These are phyloP conservation scores for Diabrotica virgifera DNA, from an alignment of 1,140 invertebrate genomes.

Conservation along the genomic window DNA sequence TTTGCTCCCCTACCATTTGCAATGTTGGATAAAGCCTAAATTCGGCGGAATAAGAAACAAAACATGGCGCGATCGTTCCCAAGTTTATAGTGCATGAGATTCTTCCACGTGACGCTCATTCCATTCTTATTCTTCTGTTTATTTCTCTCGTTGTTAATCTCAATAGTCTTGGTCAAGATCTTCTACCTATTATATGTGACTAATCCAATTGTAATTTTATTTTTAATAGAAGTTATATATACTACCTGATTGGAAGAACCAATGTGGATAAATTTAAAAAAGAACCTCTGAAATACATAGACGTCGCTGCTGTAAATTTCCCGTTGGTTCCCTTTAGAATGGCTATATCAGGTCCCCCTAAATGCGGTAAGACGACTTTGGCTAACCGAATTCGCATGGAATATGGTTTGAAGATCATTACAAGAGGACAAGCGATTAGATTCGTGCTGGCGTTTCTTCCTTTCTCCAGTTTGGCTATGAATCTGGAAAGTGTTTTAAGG, in stretches of 20 bases:
- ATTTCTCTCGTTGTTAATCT: too few species aligned
- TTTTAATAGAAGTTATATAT: slow-evolving; percentile 51
- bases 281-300: slow-evolving; percentile 55
- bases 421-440: slow-evolving; percentile 51
- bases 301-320: slow-evolving; percentile 44
- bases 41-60: too few species aligned
- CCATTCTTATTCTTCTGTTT: too few species aligned
- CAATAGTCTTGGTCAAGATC: too few species aligned
- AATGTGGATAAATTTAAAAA: slow-evolving; percentile 51
- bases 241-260: slow-evolving; percentile 54
- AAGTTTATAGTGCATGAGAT: too few species aligned
- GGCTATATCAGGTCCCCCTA: slow-evolving; percentile 78
- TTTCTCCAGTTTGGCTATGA: slow-evolving; percentile 49
- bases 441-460: slow-evolving; percentile 50
- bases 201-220: too few species aligned
- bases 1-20: too few species aligned
- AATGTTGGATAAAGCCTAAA: too few species aligned
- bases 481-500: slow-evolving; percentile 45
- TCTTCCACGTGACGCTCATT: too few species aligned
- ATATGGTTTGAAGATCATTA: slow-evolving; percentile 53
- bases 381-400: slow-evolving; percentile 51
- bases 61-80: too few species aligned
- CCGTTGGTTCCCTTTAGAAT: slow-evolving; percentile 63
- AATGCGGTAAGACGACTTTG: slow-evolving; percentile 78
- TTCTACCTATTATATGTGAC: too few species aligned